Percentiles rank a stretch among this genome's conserved stretches.
These are phyloP conservation scores for Lordiphosa stackelbergi DNA, from an alignment of 1,140 invertebrate genomes.

Conservation along the genomic window DNA sequence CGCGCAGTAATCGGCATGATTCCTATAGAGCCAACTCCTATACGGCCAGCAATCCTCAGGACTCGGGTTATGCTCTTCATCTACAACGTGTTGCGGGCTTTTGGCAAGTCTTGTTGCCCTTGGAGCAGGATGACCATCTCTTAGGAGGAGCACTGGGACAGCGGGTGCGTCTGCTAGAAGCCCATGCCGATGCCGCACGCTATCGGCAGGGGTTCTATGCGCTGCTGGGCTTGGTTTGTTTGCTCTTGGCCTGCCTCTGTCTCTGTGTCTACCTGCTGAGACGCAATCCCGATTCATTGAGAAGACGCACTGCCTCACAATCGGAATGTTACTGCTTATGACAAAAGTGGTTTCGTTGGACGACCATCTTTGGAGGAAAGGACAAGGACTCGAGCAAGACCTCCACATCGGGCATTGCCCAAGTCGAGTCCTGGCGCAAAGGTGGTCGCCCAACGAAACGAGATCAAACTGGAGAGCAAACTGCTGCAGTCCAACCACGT, in stretches of 20 bases:
- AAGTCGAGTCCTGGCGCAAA: slow-evolving; percentile 72
- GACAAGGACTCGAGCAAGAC: slow-evolving; percentile 28
- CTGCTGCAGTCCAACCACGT: slow-evolving; percentile 31
- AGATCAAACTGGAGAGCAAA: slow-evolving; percentile 20
- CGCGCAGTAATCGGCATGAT: slow-evolving; percentile 52
- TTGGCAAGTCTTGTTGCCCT: slow-evolving; percentile 64
- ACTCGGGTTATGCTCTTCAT: slow-evolving; percentile 60
- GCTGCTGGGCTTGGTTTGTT: slow-evolving; percentile 59
- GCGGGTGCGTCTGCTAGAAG: slow-evolving; percentile 56
- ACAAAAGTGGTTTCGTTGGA: slow-evolving; percentile 75
- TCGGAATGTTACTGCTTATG: slow-evolving; percentile 63
- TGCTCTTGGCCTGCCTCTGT: slow-evolving; percentile 62
- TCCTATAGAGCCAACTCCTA: slow-evolving; percentile 35
- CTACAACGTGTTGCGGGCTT: slow-evolving; percentile 62
- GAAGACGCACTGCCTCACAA: slow-evolving; percentile 26
- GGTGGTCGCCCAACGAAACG: slow-evolving; percentile 69
- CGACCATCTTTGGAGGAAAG: slow-evolving; percentile 60
- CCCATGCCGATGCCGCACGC: slow-evolving; percentile 62
- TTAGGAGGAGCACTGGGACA: slow-evolving; percentile 31
- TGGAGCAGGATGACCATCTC: slow-evolving; percentile 31
- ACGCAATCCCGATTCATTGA: slow-evolving; percentile 38
- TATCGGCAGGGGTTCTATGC: slow-evolving; percentile 75
- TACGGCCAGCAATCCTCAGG: slow-evolving; percentile 43
- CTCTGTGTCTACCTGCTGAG: slow-evolving; percentile 69
- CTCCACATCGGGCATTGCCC: slow-evolving; percentile 52